Percentiles rank a stretch among this genome's conserved stretches.
These are phyloP conservation scores for Brachionus manjavacas DNA, from an alignment of 1,140 invertebrate genomes.

Conservation along the genomic window DNA sequence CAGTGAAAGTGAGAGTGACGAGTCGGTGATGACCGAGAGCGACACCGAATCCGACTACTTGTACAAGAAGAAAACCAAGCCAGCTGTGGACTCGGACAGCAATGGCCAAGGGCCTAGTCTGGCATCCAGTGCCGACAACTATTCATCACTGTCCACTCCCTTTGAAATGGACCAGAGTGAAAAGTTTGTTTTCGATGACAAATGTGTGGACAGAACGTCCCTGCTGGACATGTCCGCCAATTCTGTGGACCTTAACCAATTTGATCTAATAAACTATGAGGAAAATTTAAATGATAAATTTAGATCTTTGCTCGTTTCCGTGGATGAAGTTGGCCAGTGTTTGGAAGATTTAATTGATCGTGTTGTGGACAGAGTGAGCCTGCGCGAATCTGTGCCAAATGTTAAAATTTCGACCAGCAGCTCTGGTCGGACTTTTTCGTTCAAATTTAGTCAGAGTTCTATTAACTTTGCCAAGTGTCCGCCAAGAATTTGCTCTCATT, in stretches of 20 bases:
- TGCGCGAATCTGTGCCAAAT: neutral
- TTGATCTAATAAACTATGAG: neutral
- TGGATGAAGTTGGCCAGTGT: neutral
- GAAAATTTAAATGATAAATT: conserved; percentile 15
- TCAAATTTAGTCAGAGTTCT: conserved; percentile 2
- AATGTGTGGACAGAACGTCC: neutral
- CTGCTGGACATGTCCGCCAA: neutral
- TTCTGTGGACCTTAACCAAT: neutral
- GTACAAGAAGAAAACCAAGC: neutral
- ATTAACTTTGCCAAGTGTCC: conserved; percentile 49
- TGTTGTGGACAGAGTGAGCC: neutral
- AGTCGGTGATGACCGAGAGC: neutral
- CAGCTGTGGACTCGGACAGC: neutral
- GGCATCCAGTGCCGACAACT: neutral
- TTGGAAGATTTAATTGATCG: neutral
- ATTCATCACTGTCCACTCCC: neutral
- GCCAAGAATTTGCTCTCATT: conserved; percentile 59
- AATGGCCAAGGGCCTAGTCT: conserved; percentile 4
- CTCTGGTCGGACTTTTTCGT: neutral
- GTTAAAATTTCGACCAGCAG: neutral
- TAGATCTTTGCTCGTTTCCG: neutral
- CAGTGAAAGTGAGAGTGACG: neutral
- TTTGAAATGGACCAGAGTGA: neutral
- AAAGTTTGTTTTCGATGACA: neutral
- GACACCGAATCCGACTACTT: neutral